Evolutionary conservation across 1,140 invertebrate genomes (phyloP), one percentile per base, ranked within the genome.

Genomic region (Meteorus sp.): DNA sequence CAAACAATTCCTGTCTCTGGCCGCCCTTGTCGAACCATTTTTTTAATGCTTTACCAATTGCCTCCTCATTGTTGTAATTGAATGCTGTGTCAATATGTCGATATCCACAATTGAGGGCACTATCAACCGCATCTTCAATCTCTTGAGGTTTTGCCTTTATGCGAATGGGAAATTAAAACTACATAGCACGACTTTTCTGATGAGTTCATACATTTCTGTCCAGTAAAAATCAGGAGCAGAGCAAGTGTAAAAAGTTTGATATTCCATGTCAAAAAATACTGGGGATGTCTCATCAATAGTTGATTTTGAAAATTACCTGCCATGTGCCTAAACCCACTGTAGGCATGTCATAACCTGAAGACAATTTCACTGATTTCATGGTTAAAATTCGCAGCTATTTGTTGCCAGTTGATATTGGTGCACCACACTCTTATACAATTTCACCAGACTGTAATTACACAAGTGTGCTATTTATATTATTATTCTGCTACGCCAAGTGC

Each of bases 81-180:
- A 87, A 87, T 25, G 91, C 91, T 11, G 89, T 91, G 70, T 94
- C 91, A 54, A 94, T 91, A 63, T 91, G 91, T 23, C 88, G 82
- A 67, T 91, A 92, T 8, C 89, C 86, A 63, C 61, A 73, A 19
- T 85, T 73, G 15, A 89, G 67, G 15, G 86, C 91, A 51, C 77
- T 76, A 43, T 85, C 84, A 0, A 93, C 79, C 22, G 86, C 88
- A 13, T 68, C 67, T 74, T 90, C 87, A 56, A 92, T 83, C 73
- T 90, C 87, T 68, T 87, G 84, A 51, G 87, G 80, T 53, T 86
- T 84, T 39, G 88, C 85, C 88, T 85, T n/a, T n/a, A n/a, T n/a
- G n/a, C n/a, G n/a, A n/a, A n/a, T n/a, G n/a, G n/a, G n/a, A n/a
- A n/a, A n/a, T n/a, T n/a, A n/a, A n/a, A n/a, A 17, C 25, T 51